Conservation (phyloP, 2,888 invertebrate species). For the Poecilus cupreus region DNA sequence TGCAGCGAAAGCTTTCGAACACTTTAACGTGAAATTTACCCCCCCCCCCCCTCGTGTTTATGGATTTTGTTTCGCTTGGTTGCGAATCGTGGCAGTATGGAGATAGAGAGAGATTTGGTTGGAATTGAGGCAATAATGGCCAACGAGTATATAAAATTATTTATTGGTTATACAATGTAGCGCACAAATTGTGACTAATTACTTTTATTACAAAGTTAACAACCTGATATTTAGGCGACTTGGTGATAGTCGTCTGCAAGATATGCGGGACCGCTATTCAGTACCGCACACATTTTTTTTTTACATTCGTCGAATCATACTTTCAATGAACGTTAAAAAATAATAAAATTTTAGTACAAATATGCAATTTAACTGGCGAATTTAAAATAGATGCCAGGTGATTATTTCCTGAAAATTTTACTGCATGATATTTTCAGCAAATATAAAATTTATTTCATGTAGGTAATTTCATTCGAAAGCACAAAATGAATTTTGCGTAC, state of each 20-base stretch:
- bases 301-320: too few relatives aligned
- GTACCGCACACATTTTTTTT: not conserved
- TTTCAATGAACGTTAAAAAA: too few relatives aligned
- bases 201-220: conserved; percentile 59
- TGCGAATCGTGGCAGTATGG: conserved; percentile 66
- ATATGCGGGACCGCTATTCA: not conserved
- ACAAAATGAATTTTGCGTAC: too few relatives aligned
- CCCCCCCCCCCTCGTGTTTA: conserved; percentile 3
- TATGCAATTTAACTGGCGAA: too few relatives aligned
- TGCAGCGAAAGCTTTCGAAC: conserved; percentile 2
- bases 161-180: conserved; percentile 58
- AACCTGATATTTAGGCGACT: conserved; percentile 54
- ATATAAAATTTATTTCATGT: too few relatives aligned
- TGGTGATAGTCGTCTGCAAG: not conserved
- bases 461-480: too few relatives aligned
- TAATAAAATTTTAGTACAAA: too few relatives aligned
- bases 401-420: too few relatives aligned
- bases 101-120: not conserved
- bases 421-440: too few relatives aligned
- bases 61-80: conserved; percentile 18
- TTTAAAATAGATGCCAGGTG: too few relatives aligned
- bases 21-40: conserved; percentile 32
- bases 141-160: conserved; percentile 55
- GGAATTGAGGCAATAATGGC: conserved; percentile 64
- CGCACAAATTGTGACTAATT: conserved; percentile 56